Base-by-base conservation (phyloP, 2,797 vertebrate genomes). In the Acanthiza pusilla region DNA sequence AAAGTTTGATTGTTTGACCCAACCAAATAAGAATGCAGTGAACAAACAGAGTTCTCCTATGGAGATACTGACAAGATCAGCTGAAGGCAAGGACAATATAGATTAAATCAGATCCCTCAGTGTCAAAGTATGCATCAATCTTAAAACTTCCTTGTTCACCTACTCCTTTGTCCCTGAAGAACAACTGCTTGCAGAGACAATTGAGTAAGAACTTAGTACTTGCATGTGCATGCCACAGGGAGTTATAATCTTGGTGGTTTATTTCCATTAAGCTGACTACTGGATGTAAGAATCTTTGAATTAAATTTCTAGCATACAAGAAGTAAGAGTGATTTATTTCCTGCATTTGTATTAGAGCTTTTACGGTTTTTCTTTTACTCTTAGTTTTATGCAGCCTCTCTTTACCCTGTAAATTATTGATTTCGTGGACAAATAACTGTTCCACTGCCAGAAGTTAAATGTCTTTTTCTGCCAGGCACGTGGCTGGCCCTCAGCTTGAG, bases 351-450 rank as follows among this genome's bases (percentile, higher is more conserved):
- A 50, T 94, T 91, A 77, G 29, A 89, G 67, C 29, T 88, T 88
- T 83, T 57, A 63, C 58, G 55, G 20, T 7, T 87, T 91, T 94
- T 67, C 51, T 88, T 79, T 85, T 84, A 50, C 34, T 81, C 40
- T 67, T 66, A 57, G 63, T 93, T 92, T 92, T 70, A 76, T 70
- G 40, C 9, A 82, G 27, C 71, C 29, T 96, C 42, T 66, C 55
- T 85, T 93, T 84, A 25, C 67, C 11, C 48, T 42, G 66, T 95
- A 87, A 96, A 95, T 94, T 90, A 95, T 95, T 91, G 93, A 93
- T 96, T 95, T 93, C 85, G 88, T 83, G 88, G 85, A 91, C 63
- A 94, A 93, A 93, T 93, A 94, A 85, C 58, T 57, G 26, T 53
- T 89, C 42, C 6, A 9, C 77, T 88, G 80, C 79, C 78, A 90